phyloP scores from a whole-genome alignment of 2,113 vertebrate genomes.

The Mesitornis unicolor region DNA sequence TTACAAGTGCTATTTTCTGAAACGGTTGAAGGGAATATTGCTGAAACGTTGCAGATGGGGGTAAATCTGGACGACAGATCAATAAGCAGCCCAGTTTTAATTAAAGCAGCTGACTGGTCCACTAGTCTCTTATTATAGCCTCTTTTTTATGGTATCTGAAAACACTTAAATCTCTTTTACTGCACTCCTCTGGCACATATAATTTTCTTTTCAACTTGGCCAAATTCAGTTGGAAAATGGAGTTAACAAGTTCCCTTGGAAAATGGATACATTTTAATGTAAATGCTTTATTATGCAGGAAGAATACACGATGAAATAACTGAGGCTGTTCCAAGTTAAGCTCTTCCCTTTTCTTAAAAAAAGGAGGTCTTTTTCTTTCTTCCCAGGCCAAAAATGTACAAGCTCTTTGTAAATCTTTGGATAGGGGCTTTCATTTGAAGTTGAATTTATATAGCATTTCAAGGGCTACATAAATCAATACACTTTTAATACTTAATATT shows the following conservation, averaged over 20 bases:
- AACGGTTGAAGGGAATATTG: background rate
- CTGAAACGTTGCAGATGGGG: background rate
- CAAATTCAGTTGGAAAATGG: background rate
- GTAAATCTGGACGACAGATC: background rate
- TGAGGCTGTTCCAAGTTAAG: background rate
- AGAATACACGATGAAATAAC: background rate
- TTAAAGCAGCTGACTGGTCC: conserved; percentile 14
- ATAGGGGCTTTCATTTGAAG: background rate
- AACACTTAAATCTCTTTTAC: conserved; percentile 19
- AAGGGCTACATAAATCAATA: background rate
- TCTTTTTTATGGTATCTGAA: background rate
- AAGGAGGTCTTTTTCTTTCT: background rate
- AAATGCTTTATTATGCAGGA: background rate
- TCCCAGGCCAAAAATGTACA: background rate
- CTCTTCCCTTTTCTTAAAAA: background rate
- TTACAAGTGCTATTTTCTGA: background rate
- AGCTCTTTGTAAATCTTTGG: background rate
- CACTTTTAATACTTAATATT: background rate
- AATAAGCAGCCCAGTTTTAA: conserved; percentile 33
- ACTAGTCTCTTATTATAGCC: background rate
- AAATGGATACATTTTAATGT: background rate
- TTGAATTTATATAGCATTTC: background rate
- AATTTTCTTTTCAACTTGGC: background rate
- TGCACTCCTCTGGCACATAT: background rate
- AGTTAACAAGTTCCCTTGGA: background rate